These are phyloP conservation scores for Saimiri boliviensis DNA, from an alignment of 2,113 vertebrate species.

Conservation along the genomic window DNA sequence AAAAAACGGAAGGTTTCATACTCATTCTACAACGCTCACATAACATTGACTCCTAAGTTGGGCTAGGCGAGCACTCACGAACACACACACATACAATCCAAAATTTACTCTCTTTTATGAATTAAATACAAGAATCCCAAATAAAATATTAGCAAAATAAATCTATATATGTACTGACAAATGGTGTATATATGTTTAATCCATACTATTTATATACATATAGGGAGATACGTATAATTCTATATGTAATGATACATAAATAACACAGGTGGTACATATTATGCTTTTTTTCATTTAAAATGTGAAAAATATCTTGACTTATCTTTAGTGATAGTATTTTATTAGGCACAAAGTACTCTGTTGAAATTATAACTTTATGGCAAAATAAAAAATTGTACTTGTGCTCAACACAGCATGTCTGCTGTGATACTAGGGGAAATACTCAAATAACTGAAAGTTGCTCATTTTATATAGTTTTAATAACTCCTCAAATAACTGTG, in stretches of 20 bases:
- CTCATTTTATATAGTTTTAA: not conserved
- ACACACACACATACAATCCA: not conserved
- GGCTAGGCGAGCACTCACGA: not conserved
- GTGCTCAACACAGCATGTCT: not conserved
- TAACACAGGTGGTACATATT: not conserved
- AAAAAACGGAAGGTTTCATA: not conserved
- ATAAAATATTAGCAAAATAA: not conserved
- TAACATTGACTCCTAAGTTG: not conserved
- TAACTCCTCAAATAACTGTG: not conserved
- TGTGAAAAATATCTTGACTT: not conserved
- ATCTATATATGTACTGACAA: not conserved
- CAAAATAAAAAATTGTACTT: not conserved
- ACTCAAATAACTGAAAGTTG: not conserved
- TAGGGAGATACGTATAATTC: not conserved
- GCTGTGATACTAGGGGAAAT: not conserved
- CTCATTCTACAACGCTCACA: not conserved
- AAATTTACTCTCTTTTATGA: not conserved
- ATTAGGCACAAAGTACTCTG: not conserved
- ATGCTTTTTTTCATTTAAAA: constrained; percentile 6
- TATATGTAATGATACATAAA: not conserved
- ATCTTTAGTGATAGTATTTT: not conserved
- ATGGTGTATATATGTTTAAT: not conserved
- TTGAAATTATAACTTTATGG: not conserved
- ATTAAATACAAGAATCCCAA: not conserved
- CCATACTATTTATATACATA: not conserved